Evolutionary conservation across 1,140 invertebrate genomes (phyloP), one percentile per base, ranked within the genome.

Genomic region (Drosophila subobscura): DNA sequence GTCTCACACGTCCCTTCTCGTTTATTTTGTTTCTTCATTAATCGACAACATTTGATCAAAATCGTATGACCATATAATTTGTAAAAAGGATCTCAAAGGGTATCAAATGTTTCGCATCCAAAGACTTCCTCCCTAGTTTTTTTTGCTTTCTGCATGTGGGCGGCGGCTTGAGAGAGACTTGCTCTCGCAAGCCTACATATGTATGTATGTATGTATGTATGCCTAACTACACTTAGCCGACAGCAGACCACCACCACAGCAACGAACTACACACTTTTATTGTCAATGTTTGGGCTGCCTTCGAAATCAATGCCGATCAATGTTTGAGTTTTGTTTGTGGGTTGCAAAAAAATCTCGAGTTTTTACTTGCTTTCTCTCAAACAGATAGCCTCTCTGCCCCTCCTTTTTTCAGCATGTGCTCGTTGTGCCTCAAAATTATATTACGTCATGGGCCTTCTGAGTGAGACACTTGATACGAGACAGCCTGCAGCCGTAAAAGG

Each of bases 221-320:
- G 63, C 45, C 25, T 14, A 29, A 10, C 25, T 14, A 29, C 8
- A 6, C 25, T 6, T 14, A 64, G 50, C 37, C 42, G 60, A 56
- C 27, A 76, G 25, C 54, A 56, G 40, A 60, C 41, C 57, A 51
- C 59, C 40, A 58, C 29, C 57, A 61, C 29, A 44, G 29, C 46
- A 1, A 59, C 46, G 57, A 44, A 40, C 58, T 46, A 40, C 40
- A 49, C 64, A 65, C 57, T 47, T 20, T 37, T 10, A 45, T 50
- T 57, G 27, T 58, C 54, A 54, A n/a, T 50, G 57, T 72, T 46
- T 63, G 61, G 61, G 47, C 58, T 83, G 70, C 79, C 79, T 79
- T 81, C 79, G 55, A 70, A 83, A 83, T 79, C 79, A 83, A 83
- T 83, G 79, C 54, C 74, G 79, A 37, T 12, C 33, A 10, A 37